Base-by-base conservation (phyloP, 2,888 invertebrate species). In the Bellardia pandia region DNA sequence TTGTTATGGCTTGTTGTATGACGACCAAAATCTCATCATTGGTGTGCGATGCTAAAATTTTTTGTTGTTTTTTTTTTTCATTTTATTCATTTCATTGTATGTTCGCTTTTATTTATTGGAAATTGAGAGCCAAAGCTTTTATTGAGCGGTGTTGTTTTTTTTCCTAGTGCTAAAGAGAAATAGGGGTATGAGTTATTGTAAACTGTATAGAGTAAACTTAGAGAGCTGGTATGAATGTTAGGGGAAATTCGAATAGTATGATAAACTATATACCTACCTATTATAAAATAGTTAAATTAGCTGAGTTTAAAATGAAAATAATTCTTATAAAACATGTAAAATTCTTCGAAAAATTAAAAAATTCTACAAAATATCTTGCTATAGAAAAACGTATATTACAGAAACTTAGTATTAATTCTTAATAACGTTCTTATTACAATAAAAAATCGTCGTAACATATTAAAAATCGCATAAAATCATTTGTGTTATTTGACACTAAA, bases 121-220 rank as follows among this genome's bases (percentile, higher is more conserved):
- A 81, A 87, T 78, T 69, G 85, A 87, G 85, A 83, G 69, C 6
- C 64, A 53, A 75, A 60, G 62, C 75, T 75, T 82, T 64, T 72
- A 60, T 33, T 23, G 23, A 23, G 23, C 23, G 23, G 23, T 23
- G 23, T 23, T 23, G 9, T 74, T 72, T 42, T 71, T 33, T 42
- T 6, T n/a, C 2, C 3, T n/a, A 69, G 1, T 23, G 23, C 23
- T 23, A 60, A 60, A 79, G 74, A 79, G 85, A 3, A 48, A n/a
- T 11, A 71, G 83, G 77, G 79, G 79, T 80, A 85, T 80, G 85
- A 85, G 79, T 80, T 14, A 11, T 13, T 14, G 37, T 48, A 3
- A 30, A 23, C 23, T 23, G 23, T 14, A 51, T 48, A 45, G 84
- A 66, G 78, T 16, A 23, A 14, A 3, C 53, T 6, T n/a, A 48